Evolutionary conservation across 1,140 invertebrate species (phyloP).

Genomic region (Hycleus cichorii): DNA sequence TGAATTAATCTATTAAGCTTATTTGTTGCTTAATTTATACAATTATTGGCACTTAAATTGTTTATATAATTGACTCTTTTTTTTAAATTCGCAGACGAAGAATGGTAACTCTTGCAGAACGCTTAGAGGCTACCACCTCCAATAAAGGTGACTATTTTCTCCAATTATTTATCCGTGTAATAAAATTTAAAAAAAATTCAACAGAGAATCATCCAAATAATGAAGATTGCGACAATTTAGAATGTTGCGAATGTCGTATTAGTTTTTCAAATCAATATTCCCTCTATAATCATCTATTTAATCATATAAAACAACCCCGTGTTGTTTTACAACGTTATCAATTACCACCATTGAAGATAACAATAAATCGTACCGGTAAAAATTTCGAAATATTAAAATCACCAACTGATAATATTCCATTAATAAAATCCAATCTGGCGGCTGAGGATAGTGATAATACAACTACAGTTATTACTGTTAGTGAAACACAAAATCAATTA

Average conservation of each 20-base stretch:
- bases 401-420: constrained; percentile 10
- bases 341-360: constrained; percentile 31
- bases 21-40: background rate
- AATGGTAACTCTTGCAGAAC: constrained; percentile 10
- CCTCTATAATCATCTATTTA: constrained; percentile 30
- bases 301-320: constrained; percentile 32
- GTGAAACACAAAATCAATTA: background rate
- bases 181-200: background rate
- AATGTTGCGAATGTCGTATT: constrained; percentile 32
- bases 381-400: constrained; percentile 34
- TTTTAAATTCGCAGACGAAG: constrained; percentile 8
- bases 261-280: constrained; percentile 30
- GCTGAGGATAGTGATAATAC: background rate
- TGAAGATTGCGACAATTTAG: constrained; percentile 13
- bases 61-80: background rate
- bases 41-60: constrained; percentile 1
- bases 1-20: background rate
- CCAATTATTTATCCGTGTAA: background rate
- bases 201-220: constrained; percentile 6
- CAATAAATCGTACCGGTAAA: constrained; percentile 25
- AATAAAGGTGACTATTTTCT: constrained; percentile 4
- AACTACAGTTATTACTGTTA: too few relatives aligned
- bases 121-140: constrained; percentile 4
- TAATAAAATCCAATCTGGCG: constrained; percentile 5
- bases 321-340: constrained; percentile 24